Evolutionary conservation across 2,888 invertebrate species (phyloP), one percentile per base, ranked within the genome.

Genomic region (Phengaris arion): DNA sequence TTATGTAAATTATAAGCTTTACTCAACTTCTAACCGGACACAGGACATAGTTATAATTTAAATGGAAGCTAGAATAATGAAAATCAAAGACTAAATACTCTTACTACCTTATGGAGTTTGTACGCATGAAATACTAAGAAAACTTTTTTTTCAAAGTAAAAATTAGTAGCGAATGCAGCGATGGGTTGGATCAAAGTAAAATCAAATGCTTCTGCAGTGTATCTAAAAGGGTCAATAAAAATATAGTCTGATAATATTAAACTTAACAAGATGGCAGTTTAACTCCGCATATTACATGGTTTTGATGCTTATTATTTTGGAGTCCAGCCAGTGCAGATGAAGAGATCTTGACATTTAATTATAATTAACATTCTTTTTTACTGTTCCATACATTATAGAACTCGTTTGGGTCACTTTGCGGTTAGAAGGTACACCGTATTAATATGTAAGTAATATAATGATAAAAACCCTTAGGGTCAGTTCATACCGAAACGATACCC

Each of bases 1-100:
- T 93, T 93, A 93, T 92, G 93, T 90, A 93, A 93, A 93, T 92
- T 92, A 91, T 92, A 89, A 89, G 86, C 86, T 87, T 88, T 88
- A 90, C 87, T 88, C 89, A 93, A 92, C 87, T 93, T 91, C 89
- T 82, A 82, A 84, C 87, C 87, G 86, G 86, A 88, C 90, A 87
- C 85, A 84, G 89, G 88, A 82, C 84, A 87, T 90, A 91, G 86
- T 92, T 91, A 85, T 85, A 83, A 86, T 90, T 91, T 91, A 89
- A 88, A 90, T 89, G 89, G 85, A 85, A 83, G 84, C 83, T 87
- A 89, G 89, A 64, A 89, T 87, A 84, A 84, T 81, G 84, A 84
- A 82, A 83, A 88, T 88, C 83, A 81, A 85, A 86, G 82, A 15
- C 15, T 48, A 15, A 57, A 57, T 15, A 57, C n/a, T n/a, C 22